Evolutionary conservation across 2,113 vertebrate genomes (phyloP), one percentile per base, ranked within the genome.

Genomic region (Andinoacara biseriatus): DNA sequence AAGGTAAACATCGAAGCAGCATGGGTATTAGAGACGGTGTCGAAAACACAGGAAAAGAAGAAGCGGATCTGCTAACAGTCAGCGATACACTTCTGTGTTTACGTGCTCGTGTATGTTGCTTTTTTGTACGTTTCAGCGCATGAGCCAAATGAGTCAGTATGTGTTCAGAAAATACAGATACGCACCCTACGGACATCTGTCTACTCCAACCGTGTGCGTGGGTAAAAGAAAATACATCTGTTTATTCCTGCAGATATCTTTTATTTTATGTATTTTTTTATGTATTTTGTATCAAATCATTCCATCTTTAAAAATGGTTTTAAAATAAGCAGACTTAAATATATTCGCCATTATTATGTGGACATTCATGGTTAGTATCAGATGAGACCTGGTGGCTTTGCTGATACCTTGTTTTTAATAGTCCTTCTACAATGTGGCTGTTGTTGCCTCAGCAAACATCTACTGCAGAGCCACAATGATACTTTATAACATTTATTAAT

Each of bases 1-100:
- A 84, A 90, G 65, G 84, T 88, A 81, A 85, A 84, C 58, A 8
- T 76, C 62, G 69, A 60, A 85, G 78, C 46, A 58, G 78, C 52
- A 59, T 1, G 3, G 46, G 38, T 60, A 62, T 76, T 81, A 49
- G 58, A 83, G 61, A 54, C 24, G 17, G 40, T 4, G n/a, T n/a
- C 26, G 54, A 60, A 57, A 84, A 82, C 43, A 58, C 2, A 10
- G 40, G 62, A 52, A 65, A 18, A 79, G 56, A 77, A 58, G 52
- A 56, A 22, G 58, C 57, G 38, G 52, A 56, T 81, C 33, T 79
- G 62, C 79, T 79, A 81, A 58, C 49, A 81, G 75, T 22, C 81
- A 7, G n/a, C 49, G 80, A 83, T 76, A 35, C 76, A 74, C 81
- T 43, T 74, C 15, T 74, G 61, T 58, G 65, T 59, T 67, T 7